A percentile compares a stretch with the other conserved stretches of the same genome.
Conservation (phyloP, 2,797 vertebrate species). For the Merluccius polli region DNA sequence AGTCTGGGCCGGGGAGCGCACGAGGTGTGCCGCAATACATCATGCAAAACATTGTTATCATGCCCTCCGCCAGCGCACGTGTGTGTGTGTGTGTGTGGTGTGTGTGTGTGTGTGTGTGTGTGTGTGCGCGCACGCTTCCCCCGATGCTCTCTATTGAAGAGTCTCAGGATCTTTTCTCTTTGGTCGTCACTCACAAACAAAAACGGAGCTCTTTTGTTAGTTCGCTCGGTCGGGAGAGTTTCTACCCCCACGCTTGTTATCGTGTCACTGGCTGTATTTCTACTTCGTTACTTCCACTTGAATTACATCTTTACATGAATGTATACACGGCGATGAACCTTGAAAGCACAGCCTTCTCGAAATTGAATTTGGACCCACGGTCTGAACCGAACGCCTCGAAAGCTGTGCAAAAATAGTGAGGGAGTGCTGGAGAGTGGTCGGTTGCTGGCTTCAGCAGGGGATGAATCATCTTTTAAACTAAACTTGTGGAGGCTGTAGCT, state of each 20-base stretch:
- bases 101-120: too few relatives aligned
- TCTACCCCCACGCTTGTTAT: neutral
- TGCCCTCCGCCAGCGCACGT: neutral
- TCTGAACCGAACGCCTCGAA: neutral
- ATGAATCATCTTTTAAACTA: neutral
- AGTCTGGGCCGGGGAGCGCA: neutral
- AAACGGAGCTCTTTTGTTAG: neutral
- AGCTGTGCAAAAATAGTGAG: neutral
- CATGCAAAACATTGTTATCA: neutral
- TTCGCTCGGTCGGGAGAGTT: neutral
- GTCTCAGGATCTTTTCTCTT: slow-evolving; percentile 2
- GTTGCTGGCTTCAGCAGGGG: neutral
- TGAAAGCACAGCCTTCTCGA: neutral
- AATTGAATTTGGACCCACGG: neutral
- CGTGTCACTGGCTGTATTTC: neutral
- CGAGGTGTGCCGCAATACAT: slow-evolving; percentile 1
- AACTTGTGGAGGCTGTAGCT: slow-evolving; percentile 35
- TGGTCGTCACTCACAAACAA: neutral
- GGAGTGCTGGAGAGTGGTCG: neutral
- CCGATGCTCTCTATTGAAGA: neutral
- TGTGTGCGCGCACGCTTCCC: neutral
- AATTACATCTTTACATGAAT: neutral
- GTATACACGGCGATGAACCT: neutral
- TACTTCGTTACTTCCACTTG: neutral
- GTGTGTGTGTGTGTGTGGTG: too few relatives aligned